Evolutionary conservation across 1,140 invertebrate species (phyloP), one percentile per base, ranked within the genome.

Genomic region (Papilio polyxenes): DNA sequence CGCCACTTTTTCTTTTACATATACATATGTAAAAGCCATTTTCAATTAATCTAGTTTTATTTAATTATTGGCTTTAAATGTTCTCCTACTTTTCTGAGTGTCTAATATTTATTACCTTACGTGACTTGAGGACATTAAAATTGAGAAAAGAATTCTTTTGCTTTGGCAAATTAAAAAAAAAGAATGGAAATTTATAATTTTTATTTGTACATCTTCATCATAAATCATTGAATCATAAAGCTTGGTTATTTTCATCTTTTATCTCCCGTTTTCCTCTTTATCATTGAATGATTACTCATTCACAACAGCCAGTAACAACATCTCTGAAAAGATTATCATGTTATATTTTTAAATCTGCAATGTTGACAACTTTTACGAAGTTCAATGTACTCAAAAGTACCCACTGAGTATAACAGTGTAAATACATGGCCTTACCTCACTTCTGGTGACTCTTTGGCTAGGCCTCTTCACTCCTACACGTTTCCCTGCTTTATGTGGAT

Each of bases 381-480:
- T 78, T 78, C 76, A 78, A 8, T 44, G 76, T 78, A 44, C 76
- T 59, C 20, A 78, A 44, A 78, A 78, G 76, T 62, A 53, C 76
- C 40, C 37, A 53, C n/a, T 44, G 37, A 37, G 56, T n/a, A 78
- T 20, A 49, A 51, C 9, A n/a, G 48, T 44, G 76, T 62, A 78
- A 78, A 78, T 53, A 78, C 40, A 15, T 37, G 31, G 49, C n/a
- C 20, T 77, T 78, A 40, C 76, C 53, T 40, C 76, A 62, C 76
- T 78, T 62, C 56, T 78, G 75, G 51, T 37, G 49, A 59, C 7
- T 77, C 75, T 51, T 59, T 62, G 76, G 53, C 53, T 62, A 76
- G 23, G 76, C 76, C 76, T 78, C 76, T 78, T 78, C 11, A 78
- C 76, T 78, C 76, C 76, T 78, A 78, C 76, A 78, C 76, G 76